Percentiles rank a stretch among this genome's conserved stretches.
Conservation (phyloP, 2,888 invertebrate species). For the Catocala fraxini region DNA sequence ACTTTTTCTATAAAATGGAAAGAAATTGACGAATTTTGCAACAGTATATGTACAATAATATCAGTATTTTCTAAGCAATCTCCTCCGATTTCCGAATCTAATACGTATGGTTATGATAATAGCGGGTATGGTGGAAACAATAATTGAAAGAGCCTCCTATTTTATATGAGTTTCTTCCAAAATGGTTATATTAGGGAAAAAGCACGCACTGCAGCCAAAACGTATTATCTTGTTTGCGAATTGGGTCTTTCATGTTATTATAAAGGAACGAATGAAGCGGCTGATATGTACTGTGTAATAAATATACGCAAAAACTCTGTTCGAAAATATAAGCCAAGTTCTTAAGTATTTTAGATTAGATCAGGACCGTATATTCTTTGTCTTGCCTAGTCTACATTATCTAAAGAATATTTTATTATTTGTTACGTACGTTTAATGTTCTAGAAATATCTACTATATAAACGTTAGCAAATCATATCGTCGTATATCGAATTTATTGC, state of each 20-base stretch:
- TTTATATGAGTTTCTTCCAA: conserved; percentile 52
- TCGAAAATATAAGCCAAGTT: neutral
- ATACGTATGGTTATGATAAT: conserved; percentile 37
- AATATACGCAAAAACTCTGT: conserved; percentile 18
- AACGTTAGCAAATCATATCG: too few relatives aligned
- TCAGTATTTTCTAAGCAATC: conserved; percentile 39
- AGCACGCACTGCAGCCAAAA: conserved; percentile 71
- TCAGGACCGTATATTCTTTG: too few relatives aligned
- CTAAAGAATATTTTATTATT: too few relatives aligned
- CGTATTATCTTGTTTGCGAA: conserved; percentile 66
- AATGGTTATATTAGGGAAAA: conserved; percentile 78
- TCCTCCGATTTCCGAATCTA: conserved; percentile 32
- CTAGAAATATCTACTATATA: too few relatives aligned
- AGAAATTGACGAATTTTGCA: too few relatives aligned
- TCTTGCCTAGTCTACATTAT: too few relatives aligned
- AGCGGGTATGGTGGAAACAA: conserved; percentile 40
- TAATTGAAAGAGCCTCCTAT: conserved; percentile 43
- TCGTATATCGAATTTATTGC: too few relatives aligned
- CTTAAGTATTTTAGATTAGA: neutral
- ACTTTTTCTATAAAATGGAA: too few relatives aligned
- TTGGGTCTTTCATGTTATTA: conserved; percentile 72
- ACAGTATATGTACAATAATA: neutral
- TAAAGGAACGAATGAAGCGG: conserved; percentile 60
- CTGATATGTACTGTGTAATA: conserved; percentile 62
- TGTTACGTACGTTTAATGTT: too few relatives aligned